phyloP scores from a whole-genome alignment of 2,113 vertebrate genomes.

The Chamaea fasciata region DNA sequence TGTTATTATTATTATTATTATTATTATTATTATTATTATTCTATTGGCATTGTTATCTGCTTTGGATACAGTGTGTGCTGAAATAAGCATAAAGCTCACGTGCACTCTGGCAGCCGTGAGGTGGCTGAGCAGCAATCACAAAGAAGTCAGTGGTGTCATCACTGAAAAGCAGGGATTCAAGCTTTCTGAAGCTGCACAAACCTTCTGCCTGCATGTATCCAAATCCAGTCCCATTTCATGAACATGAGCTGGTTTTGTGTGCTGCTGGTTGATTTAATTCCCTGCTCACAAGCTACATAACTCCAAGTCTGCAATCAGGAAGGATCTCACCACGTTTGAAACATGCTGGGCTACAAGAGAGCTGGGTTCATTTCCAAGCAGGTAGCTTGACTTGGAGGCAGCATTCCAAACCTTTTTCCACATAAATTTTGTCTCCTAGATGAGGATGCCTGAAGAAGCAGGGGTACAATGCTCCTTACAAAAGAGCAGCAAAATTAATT shows the following conservation, averaged over 20 bases:
- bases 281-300: background rate
- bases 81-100: fast-evolving
- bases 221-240: background rate
- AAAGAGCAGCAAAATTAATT: background rate
- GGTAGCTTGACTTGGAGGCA: background rate
- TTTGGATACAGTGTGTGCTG: background rate
- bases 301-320: background rate
- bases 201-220: background rate
- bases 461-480: background rate
- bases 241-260: background rate
- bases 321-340: background rate
- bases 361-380: background rate
- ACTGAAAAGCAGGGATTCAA: background rate
- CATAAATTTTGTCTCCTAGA: background rate
- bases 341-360: background rate
- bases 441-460: background rate
- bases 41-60: background rate
- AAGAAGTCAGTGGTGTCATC: background rate
- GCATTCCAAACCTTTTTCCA: background rate
- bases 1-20: no score
- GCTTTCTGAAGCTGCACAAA: background rate
- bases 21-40: background rate
- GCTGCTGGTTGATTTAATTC: background rate
- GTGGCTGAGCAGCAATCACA: background rate
- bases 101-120: fast-evolving